phyloP scores from a whole-genome alignment of 2,797 vertebrate species.

The Urocyon cinereoargenteus region DNA sequence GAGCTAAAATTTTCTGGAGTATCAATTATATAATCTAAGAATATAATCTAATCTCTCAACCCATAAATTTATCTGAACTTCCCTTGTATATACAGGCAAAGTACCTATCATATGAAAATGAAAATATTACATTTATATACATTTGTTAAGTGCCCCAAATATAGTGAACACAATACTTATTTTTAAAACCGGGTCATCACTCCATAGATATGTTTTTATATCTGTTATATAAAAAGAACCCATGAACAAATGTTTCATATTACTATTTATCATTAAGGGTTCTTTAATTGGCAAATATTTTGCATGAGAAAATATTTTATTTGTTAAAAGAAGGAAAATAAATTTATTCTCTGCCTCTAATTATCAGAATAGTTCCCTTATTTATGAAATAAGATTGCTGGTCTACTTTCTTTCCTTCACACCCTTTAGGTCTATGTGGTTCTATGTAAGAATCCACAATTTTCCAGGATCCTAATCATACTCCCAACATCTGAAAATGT shows the following conservation, averaged over 20 bases:
- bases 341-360: background rate
- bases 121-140: background rate
- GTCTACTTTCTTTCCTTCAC: background rate
- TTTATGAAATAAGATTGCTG: background rate
- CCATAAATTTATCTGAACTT: background rate
- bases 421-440: background rate
- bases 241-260: background rate
- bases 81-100: background rate
- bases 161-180: background rate
- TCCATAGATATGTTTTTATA: background rate
- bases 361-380: background rate
- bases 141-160: background rate
- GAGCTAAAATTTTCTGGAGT: background rate
- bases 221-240: background rate
- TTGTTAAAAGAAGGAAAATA: background rate
- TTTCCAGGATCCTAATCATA: conserved; percentile 6
- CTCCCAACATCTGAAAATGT: conserved; percentile 29
- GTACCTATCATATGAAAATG: background rate
- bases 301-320: background rate
- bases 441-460: background rate
- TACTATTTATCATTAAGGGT: background rate
- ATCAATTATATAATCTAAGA: background rate
- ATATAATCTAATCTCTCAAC: background rate
- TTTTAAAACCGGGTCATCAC: conserved; percentile 1
- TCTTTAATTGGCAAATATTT: background rate